Percentiles rank a stretch among this genome's conserved stretches.
phyloP scores from a whole-genome alignment of 2,797 vertebrate genomes.

The Acipenser transmontanus region DNA sequence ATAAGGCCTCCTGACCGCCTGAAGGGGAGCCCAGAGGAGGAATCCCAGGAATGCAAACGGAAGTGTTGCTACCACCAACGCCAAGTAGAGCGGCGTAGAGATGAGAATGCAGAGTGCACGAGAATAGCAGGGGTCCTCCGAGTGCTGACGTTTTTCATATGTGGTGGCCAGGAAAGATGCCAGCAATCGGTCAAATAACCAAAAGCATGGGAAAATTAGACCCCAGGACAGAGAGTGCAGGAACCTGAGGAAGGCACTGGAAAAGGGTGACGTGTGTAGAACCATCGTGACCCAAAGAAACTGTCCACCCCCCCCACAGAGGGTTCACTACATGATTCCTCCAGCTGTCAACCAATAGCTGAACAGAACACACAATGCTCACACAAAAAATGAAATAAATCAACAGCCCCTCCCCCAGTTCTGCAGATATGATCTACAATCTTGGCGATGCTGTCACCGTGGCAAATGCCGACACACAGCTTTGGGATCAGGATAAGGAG shows the following conservation, averaged over 20 bases:
- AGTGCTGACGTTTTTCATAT: constrained; percentile 81
- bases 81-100: constrained; percentile 80
- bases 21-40: constrained; percentile 85
- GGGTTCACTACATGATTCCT: constrained; percentile 84
- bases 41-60: constrained; percentile 90
- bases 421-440: constrained; percentile 23
- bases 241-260: constrained; percentile 85
- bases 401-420: constrained; percentile 20
- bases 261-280: constrained; percentile 87
- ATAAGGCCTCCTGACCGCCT: constrained; percentile 79
- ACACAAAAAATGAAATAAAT: constrained; percentile 16
- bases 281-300: constrained; percentile 77
- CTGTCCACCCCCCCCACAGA: constrained; percentile 53
- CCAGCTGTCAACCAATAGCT: constrained; percentile 21
- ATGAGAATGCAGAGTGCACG: constrained; percentile 78
- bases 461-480: constrained; percentile 10
- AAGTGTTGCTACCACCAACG: constrained; percentile 75
- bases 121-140: constrained; percentile 86
- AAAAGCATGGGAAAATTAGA: constrained; percentile 94
- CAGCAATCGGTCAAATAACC: constrained; percentile 84
- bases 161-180: constrained; percentile 85
- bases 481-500: no score
- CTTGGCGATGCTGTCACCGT: constrained; percentile 27
- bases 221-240: constrained; percentile 91
- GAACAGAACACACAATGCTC: constrained; percentile 19